A percentile compares a stretch with the other conserved stretches of the same genome.
phyloP scores from a whole-genome alignment of 2,113 vertebrate species.

The Oreotrochilus melanogaster region DNA sequence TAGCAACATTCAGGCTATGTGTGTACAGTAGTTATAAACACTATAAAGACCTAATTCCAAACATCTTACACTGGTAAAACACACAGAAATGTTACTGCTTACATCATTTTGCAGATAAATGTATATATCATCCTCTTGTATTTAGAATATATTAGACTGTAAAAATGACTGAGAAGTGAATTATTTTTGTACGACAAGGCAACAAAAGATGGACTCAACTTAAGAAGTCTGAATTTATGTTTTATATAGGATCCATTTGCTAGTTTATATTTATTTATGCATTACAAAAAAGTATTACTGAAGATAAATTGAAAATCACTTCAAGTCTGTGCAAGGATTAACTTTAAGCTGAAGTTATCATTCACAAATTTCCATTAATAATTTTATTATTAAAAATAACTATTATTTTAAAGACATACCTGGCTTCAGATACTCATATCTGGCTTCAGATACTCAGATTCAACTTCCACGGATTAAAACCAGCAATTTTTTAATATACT shows the following conservation, averaged over 20 bases:
- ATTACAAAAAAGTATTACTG: conserved; percentile 9
- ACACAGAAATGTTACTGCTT: conserved; percentile 14
- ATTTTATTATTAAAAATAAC: conserved; percentile 39
- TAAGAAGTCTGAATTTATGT: conserved; percentile 48
- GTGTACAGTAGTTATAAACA: conserved; percentile 60
- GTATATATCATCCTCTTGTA: background rate
- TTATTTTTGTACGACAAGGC: conserved; percentile 27
- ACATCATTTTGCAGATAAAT: conserved; percentile 36
- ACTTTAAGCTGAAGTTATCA: conserved; percentile 13
- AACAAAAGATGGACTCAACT: conserved; percentile 34
- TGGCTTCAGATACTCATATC: background rate
- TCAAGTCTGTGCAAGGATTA: background rate
- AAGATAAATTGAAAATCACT: conserved; percentile 32
- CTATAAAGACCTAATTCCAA: conserved; percentile 54
- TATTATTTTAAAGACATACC: background rate
- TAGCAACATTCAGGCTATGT: conserved; percentile 35
- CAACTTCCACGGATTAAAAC: background rate
- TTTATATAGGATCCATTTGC: conserved; percentile 16
- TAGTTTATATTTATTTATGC: conserved; percentile 33
- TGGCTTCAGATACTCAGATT: background rate
- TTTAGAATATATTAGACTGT: conserved; percentile 10
- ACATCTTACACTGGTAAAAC: conserved; percentile 40
- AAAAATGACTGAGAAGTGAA: conserved; percentile 32
- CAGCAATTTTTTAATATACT: background rate
- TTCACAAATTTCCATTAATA: conserved; percentile 19